Base-by-base conservation (phyloP, 2,113 vertebrate genomes). In the Chrysochloris asiatica region DNA sequence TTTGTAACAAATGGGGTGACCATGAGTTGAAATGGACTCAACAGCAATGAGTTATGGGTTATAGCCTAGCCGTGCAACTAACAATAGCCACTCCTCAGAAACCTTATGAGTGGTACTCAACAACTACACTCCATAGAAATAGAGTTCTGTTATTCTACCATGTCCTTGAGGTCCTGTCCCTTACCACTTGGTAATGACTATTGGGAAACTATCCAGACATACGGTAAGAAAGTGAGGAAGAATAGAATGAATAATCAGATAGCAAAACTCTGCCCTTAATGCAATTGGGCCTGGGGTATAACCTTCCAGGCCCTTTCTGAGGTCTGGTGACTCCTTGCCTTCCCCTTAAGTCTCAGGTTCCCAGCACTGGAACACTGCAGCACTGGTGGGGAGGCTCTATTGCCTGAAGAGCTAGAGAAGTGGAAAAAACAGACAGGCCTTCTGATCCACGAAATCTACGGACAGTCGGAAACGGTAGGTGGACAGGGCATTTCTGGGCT, bases 401-500 rank as follows among this genome's bases (percentile, higher is more conserved):
- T 98, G 90, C 97, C 97, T 0, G 97, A 98, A 63, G 98, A 98
- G 2, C 96, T 97, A 90, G 95, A 95, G n/a, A 95, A 98, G 47
- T 99, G 98, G 98, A 98, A 87, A 91, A 95, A 80, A 38, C 83
- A 88, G 69, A 98, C 98, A 0, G 98, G 98, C 36, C 22, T 98
- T 63, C 84, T 95, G 69, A 97, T 99, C 90, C 36, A 89, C 1
- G 97, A 98, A 41, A 1, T 95, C 8, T 99, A 98, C 0, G 98
- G 98, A n/a, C 98, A 99, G 94, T 98, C 98, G 8, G 98, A 99
- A 97, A 94, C 77, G 80, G 98, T 98, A 97, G 6, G 96, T 85
- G 47, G 54, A 95, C 96, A 95, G 43, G 24, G 28, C 19, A n/a
- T 28, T 69, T 22, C 56, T 16, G 45, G 30, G 52, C n/a, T n/a